Evolutionary conservation across 2,888 invertebrate species (phyloP), one percentile per base, ranked within the genome.

Genomic region (Thymelicus acteon): DNA sequence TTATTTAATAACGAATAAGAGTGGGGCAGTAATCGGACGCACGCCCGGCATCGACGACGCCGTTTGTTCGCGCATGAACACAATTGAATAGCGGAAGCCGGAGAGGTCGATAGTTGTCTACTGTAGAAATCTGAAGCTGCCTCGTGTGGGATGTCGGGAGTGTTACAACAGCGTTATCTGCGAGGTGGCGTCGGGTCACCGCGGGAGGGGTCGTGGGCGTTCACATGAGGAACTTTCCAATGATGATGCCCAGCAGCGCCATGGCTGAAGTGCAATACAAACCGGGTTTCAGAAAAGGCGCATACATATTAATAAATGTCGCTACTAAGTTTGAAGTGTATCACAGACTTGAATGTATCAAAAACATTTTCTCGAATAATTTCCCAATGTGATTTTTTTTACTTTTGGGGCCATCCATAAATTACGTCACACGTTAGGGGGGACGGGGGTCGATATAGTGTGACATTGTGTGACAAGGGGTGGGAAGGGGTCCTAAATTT

Each of bases 181-280:
- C 81, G 85, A 83, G 84, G 80, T 62, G 68, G 68, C 68, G 52
- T 66, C 67, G 67, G 82, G 83, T 84, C 82, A 83, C 82, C 86
- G 86, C 82, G 78, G 82, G 24, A 19, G 76, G 79, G 79, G 80
- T 79, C 81, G 24, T 72, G 73, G 63, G 78, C 85, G 94, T 96
- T 97, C 96, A 97, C 94, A 97, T 96, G 91, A 96, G 92, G 93
- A 96, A 97, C 93, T 97, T 97, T 88, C 97, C 97, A 88, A 97
- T 94, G 88, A 97, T 94, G 85, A 97, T 95, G 86, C 97, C 97
- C 85, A 97, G 87, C 77, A 97, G 86, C 78, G 96, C 96, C 92
- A 96, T 95, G 81, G 95, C 94, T 80, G 8, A 97, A 13, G 58
- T n/a, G 7, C 13, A 58, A 58, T n/a, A 31, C 7, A 15, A 8